These are phyloP conservation scores for Thinocorus orbignyianus DNA, from an alignment of 2,113 vertebrate species.

Conservation along the genomic window DNA sequence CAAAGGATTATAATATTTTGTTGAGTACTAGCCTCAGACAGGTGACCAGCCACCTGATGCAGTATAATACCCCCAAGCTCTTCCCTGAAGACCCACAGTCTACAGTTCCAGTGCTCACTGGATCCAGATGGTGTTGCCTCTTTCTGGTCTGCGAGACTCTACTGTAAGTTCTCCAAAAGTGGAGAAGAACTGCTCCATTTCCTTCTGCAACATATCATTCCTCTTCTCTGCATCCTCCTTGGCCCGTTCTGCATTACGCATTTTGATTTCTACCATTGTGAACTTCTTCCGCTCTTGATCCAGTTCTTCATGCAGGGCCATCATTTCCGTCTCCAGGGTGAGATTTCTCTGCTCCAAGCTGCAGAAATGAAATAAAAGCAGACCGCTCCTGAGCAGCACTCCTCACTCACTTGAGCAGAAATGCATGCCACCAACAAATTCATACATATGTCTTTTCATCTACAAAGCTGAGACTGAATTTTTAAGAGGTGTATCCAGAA, in stretches of 20 bases:
- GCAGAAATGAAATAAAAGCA: not conserved
- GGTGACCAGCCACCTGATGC: constrained; percentile 76
- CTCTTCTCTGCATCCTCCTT: constrained; percentile 96
- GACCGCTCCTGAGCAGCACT: not conserved
- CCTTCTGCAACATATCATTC: constrained; percentile 96
- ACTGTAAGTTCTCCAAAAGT: constrained; percentile 94
- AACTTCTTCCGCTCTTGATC: constrained; percentile 98
- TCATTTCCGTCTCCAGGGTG: constrained; percentile 91
- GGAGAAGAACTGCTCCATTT: constrained; percentile 99
- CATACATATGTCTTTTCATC: not conserved
- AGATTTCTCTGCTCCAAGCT: constrained; percentile 94
- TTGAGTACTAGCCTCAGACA: constrained; percentile 71
- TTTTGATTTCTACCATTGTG: constrained; percentile 99
- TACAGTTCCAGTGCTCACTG: constrained; percentile 77
- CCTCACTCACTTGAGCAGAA: not conserved
- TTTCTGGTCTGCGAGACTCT: constrained; percentile 87
- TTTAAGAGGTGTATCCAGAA: not conserved
- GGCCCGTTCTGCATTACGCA: constrained; percentile 93
- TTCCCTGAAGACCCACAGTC: constrained; percentile 41
- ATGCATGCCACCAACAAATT: not conserved
- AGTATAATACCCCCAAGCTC: constrained; percentile 37
- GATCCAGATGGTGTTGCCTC: constrained; percentile 94
- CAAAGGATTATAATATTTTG: constrained; percentile 43
- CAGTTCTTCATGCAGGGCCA: constrained; percentile 90
- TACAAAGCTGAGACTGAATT: not conserved